Evolutionary conservation across 2,888 invertebrate species (phyloP).

Genomic region (Caenorhabditis sp.): DNA sequence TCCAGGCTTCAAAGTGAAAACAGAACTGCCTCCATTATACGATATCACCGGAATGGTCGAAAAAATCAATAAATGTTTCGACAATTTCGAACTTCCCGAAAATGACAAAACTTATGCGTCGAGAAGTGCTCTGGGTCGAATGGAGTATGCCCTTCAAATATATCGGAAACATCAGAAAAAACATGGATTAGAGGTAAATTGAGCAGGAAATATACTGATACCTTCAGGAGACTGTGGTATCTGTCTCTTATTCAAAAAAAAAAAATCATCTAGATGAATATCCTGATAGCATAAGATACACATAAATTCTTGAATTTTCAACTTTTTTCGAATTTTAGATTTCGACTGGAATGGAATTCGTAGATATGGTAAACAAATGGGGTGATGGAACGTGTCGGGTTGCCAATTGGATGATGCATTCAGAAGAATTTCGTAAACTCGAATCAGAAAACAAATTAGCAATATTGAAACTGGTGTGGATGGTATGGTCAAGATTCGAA

Average conservation of each 20-base stretch:
- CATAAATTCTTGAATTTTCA: too few species aligned
- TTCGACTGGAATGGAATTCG: slow-evolving; percentile 4
- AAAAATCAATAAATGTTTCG: slow-evolving; percentile 24
- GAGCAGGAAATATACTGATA: too few species aligned
- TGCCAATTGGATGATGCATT: slow-evolving; percentile 49
- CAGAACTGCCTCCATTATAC: slow-evolving; percentile 7
- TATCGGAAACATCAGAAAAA: slow-evolving; percentile 20
- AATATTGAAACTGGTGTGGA: slow-evolving; percentile 43
- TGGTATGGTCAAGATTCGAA: slow-evolving; percentile 38
- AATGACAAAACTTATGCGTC: slow-evolving; percentile 16
- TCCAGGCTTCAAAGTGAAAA: background rate
- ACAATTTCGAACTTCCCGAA: slow-evolving; percentile 20
- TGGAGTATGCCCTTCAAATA: slow-evolving; percentile 34
- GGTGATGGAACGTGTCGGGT: slow-evolving; percentile 32
- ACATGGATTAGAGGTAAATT: slow-evolving; percentile 3
- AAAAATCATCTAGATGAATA: slow-evolving; percentile 29
- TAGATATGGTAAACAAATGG: slow-evolving; percentile 24
- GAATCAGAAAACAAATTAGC: slow-evolving; percentile 41
- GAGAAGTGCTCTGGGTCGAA: slow-evolving; percentile 17
- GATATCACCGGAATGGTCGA: slow-evolving; percentile 20
- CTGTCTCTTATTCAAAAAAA: too few species aligned
- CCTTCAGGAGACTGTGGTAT: too few species aligned
- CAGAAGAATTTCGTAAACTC: slow-evolving; percentile 37
- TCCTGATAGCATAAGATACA: too few species aligned
- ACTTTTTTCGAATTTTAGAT: background rate